Base-by-base conservation (phyloP, 2,888 invertebrate species). In the Troilus luridus region DNA sequence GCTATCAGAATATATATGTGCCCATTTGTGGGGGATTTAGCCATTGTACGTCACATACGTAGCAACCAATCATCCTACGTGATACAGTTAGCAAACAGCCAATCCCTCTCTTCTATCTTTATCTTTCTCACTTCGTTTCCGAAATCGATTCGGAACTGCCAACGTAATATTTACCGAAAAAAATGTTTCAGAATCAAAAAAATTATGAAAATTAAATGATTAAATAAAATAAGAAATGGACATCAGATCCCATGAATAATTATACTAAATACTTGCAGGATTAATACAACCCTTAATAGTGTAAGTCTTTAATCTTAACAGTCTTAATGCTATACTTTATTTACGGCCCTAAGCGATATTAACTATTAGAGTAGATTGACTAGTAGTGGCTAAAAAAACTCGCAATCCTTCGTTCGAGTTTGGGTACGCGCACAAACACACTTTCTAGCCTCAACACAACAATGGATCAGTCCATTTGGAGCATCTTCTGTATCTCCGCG, bases 401-500 rank as follows among this genome's bases (percentile, higher is more conserved):
- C 59, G 59, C 10, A 8, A 59, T 59, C 12, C 64, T 67, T 5
- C 6, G 67, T 67, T 24, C 12, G 24, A 67, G 27, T 27, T 67
- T 0, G 27, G 12, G 24, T 24, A 14, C 14, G 27, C 14, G 24
- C 64, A 64, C n/a, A 21, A 6, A 1, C n/a, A n/a, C n/a, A 64
- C 64, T 64, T 62, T 6, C 19, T 62, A 7, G 19, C 21, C 41
- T 6, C 0, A 62, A 10, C 64, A 10, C 10, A 64, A 11, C 11
- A 1, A 9, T n/a, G 14, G 8, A 54, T 85, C 62, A 88, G 17
- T 90, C 90, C 58, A 56, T 81, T 54, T 90, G 90, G 7, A 96
- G 94, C 91, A 95, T 95, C 62, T 95, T 95, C 93, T 97, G 96
- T 93, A 97, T 97, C 93, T 96, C 95, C 77, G 96, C 95, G 93